Conservation (phyloP, 2,888 invertebrate genomes). For the Gasteruption jaculator region DNA sequence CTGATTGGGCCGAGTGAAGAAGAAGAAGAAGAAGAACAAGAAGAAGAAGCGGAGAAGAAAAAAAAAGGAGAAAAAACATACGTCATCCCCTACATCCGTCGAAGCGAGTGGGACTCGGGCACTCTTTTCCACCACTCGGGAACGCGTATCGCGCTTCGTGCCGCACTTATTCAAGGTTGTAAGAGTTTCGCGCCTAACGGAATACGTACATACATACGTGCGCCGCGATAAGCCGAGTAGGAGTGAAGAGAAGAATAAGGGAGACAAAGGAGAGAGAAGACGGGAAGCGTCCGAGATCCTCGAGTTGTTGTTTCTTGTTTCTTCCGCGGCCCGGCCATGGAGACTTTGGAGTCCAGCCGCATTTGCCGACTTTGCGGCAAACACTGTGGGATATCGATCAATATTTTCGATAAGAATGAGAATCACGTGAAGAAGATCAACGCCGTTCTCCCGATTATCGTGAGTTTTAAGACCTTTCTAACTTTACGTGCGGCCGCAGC, state of each 20-base stretch:
- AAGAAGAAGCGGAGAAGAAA: constrained; percentile 5
- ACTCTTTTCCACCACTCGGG: no score
- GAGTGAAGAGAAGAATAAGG: no score
- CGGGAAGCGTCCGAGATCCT: background rate
- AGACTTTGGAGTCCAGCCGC: constrained; percentile 44
- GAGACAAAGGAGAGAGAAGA: background rate
- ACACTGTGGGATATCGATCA: constrained; percentile 39
- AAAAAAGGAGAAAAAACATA: no score
- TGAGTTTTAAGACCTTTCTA: constrained; percentile 29
- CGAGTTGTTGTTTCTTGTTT: no score
- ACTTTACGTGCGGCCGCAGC: constrained; percentile 6
- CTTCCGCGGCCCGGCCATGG: constrained; percentile 30
- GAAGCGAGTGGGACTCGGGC: no score
- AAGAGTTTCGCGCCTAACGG: no score
- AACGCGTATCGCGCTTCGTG: no score
- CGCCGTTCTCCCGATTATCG: constrained; percentile 44
- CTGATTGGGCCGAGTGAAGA: background rate
- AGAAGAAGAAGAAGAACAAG: constrained; percentile 12
- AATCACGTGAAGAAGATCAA: constrained; percentile 44
- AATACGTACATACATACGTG: no score
- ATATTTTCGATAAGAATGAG: constrained; percentile 43
- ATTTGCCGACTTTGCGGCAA: constrained; percentile 46
- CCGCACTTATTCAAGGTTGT: no score
- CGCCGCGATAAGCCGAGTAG: no score
- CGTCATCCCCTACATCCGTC: no score